These are phyloP conservation scores for Mesocricetus auratus DNA, from an alignment of 2,113 vertebrate species.

Conservation along the genomic window DNA sequence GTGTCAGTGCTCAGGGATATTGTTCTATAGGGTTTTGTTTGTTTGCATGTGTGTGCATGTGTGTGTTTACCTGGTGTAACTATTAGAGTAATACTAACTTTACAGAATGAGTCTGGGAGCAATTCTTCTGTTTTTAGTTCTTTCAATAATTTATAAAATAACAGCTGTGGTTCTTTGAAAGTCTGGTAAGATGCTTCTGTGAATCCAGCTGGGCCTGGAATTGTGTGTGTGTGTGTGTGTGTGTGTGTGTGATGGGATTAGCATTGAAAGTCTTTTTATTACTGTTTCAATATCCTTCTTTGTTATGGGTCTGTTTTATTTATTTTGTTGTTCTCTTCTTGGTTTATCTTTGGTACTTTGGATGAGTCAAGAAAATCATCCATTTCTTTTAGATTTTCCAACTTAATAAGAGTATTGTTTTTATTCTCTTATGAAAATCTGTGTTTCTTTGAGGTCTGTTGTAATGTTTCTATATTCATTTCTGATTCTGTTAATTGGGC, in stretches of 20 bases:
- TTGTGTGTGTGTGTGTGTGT: background rate
- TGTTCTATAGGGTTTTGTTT: background rate
- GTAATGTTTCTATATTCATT: background rate
- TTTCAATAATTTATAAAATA: background rate
- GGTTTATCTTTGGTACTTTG: background rate
- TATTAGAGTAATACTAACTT: background rate
- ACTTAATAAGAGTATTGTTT: background rate
- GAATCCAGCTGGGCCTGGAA: background rate
- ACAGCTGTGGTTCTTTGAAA: background rate
- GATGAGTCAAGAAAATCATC: background rate
- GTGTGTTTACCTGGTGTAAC: background rate
- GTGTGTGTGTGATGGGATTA: background rate
- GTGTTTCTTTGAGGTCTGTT: background rate
- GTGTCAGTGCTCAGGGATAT: background rate
- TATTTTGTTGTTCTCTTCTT: background rate
- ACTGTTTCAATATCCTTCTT: background rate
- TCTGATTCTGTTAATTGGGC: background rate
- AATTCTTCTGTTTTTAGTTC: background rate
- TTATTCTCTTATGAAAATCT: background rate
- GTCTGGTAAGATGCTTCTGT: background rate
- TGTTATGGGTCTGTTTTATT: background rate
- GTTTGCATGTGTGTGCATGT: background rate
- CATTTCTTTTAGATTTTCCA: background rate
- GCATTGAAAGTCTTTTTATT: background rate
- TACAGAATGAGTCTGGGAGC: background rate